These are phyloP conservation scores for Drosophila conformis DNA, from an alignment of 2,888 invertebrate species.

Conservation along the genomic window DNA sequence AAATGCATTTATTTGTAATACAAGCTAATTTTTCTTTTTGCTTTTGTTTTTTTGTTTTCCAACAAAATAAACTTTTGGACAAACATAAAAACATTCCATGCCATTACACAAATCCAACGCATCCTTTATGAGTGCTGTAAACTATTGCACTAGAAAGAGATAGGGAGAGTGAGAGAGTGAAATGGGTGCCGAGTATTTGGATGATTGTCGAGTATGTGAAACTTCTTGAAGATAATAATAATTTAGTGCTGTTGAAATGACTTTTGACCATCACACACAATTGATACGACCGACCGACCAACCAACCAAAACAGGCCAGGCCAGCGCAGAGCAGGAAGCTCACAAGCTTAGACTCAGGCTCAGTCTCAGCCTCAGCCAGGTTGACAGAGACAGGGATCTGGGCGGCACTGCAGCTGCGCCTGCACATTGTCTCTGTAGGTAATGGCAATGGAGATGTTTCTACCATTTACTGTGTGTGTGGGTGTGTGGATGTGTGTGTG, in stretches of 20 bases:
- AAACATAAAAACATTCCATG: slow-evolving; percentile 76
- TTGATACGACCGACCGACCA: slow-evolving; percentile 79
- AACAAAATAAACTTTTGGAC: slow-evolving; percentile 42
- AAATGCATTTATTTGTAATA: slow-evolving; percentile 11
- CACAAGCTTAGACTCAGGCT: slow-evolving; percentile 19
- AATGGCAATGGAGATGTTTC: slow-evolving; percentile 32
- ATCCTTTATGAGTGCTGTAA: slow-evolving; percentile 61
- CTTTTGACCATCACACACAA: slow-evolving; percentile 86
- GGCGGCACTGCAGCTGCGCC: slow-evolving; percentile 20
- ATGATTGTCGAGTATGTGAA: slow-evolving; percentile 82
- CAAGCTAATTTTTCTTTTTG: slow-evolving; percentile 6
- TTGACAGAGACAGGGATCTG: slow-evolving; percentile 7
- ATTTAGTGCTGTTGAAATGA: slow-evolving; percentile 86
- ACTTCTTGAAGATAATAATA: slow-evolving; percentile 86
- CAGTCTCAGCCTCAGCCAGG: slow-evolving; percentile 1
- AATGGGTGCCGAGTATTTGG: slow-evolving; percentile 49
- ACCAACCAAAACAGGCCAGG: slow-evolving; percentile 5
- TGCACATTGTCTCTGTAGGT: slow-evolving; percentile 20
- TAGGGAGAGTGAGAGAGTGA: background rate
- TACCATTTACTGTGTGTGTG: slow-evolving; percentile 10
- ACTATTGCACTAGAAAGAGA: slow-evolving; percentile 1
- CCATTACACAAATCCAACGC: slow-evolving; percentile 73
- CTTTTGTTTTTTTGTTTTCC: background rate
- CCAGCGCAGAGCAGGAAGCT: slow-evolving; percentile 1
- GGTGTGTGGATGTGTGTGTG: slow-evolving; percentile 15